A percentile compares a stretch with the other conserved stretches of the same genome.
These are phyloP conservation scores for Lasioglossum morio DNA, from an alignment of 2,888 invertebrate species.

Conservation along the genomic window DNA sequence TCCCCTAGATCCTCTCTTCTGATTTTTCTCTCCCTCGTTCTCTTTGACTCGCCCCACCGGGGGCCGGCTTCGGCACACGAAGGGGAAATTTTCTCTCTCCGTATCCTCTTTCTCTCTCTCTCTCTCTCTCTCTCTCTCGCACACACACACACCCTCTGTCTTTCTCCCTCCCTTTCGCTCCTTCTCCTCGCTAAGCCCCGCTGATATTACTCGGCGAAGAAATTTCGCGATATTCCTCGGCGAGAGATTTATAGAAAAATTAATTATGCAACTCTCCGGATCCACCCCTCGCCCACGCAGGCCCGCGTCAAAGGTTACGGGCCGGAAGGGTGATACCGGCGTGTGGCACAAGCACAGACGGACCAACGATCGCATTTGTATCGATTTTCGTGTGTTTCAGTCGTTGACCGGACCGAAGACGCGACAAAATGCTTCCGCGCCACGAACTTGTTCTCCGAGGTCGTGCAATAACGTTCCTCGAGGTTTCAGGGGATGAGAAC, in stretches of 20 bases:
- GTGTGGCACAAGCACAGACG: slow-evolving; percentile 10
- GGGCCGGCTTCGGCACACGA: slow-evolving; percentile 45
- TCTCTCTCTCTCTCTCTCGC: neutral
- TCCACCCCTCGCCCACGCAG: slow-evolving; percentile 14
- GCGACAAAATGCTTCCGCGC: slow-evolving; percentile 34
- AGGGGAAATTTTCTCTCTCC: slow-evolving; percentile 73
- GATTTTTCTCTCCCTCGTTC: slow-evolving; percentile 50
- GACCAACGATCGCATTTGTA: slow-evolving; percentile 49
- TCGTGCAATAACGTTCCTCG: neutral
- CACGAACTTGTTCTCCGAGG: neutral
- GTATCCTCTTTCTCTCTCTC: slow-evolving; percentile 15
- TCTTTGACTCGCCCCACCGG: slow-evolving; percentile 39
- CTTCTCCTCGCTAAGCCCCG: slow-evolving; percentile 52
- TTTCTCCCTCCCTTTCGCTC: neutral
- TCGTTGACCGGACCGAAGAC: slow-evolving; percentile 33
- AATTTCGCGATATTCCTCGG: slow-evolving; percentile 77
- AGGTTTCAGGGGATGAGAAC: neutral
- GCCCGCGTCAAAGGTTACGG: neutral
- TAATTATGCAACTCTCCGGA: slow-evolving; percentile 65
- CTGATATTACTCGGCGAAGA: slow-evolving; percentile 70
- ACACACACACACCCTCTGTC: slow-evolving; percentile 62
- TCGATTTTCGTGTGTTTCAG: slow-evolving; percentile 51
- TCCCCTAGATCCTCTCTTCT: slow-evolving; percentile 38
- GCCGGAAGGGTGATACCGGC: neutral
- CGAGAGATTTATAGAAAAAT: slow-evolving; percentile 75